phyloP scores from a whole-genome alignment of 2,797 vertebrate genomes.

The Epinephelus awoara region DNA sequence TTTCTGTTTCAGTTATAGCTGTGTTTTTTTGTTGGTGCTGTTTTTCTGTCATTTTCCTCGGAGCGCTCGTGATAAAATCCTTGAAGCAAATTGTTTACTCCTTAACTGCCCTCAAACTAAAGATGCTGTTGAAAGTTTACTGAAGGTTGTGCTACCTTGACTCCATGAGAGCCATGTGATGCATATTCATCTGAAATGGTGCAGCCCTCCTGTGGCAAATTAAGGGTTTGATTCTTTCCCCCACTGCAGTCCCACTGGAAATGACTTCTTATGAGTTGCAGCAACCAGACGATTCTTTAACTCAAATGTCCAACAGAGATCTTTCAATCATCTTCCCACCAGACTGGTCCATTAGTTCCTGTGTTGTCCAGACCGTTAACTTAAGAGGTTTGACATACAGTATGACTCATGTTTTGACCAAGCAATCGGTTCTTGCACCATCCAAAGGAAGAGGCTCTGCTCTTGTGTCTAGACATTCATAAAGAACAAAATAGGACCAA shows the following conservation, averaged over 20 bases:
- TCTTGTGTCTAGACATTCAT: conserved; percentile 29
- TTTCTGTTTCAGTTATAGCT: conserved; percentile 36
- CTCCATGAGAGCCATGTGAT: conserved; percentile 22
- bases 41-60: conserved; percentile 21
- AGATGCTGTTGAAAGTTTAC: neutral
- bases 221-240: conserved; percentile 24
- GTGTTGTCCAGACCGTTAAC: conserved; percentile 19
- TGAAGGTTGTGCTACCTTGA: conserved; percentile 22
- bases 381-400: conserved; percentile 5
- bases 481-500: conserved; percentile 27
- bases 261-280: conserved; percentile 36
- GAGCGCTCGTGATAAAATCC: conserved; percentile 20
- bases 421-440: conserved; percentile 8
- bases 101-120: conserved; percentile 21
- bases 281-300: conserved; percentile 8
- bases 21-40: conserved; percentile 4
- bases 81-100: conserved; percentile 31
- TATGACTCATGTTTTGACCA: conserved; percentile 20
- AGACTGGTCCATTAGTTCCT: conserved; percentile 24
- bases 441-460: conserved; percentile 2
- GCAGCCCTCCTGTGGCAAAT: conserved; percentile 23
- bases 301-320: conserved; percentile 34
- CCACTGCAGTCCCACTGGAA: conserved; percentile 5
- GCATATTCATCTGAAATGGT: conserved; percentile 26
- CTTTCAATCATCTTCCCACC: conserved; percentile 21